Percentiles rank a stretch among this genome's conserved stretches.
Conservation (phyloP, 2,113 vertebrate genomes). For the Pseudorhombus dupliciocellatus region DNA sequence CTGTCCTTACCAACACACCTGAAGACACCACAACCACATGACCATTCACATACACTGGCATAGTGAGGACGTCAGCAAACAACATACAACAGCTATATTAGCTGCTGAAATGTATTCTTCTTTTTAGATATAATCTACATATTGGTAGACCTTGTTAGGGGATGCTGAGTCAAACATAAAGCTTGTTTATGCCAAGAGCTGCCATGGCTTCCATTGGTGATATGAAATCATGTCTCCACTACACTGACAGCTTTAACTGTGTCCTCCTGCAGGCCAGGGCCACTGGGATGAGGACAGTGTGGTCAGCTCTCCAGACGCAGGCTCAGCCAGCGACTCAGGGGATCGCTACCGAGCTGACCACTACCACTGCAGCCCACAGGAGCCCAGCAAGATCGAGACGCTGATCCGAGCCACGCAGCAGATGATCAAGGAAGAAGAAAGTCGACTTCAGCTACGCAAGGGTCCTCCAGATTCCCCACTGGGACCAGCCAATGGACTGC, state of each 20-base stretch:
- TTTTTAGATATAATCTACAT: background rate
- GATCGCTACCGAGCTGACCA: constrained; percentile 88
- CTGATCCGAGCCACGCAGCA: constrained; percentile 96
- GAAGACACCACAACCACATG: too few species aligned
- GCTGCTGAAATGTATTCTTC: background rate
- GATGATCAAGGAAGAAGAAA: constrained; percentile 99
- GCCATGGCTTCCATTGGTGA: background rate
- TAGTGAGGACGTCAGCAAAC: too few species aligned
- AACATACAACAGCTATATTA: background rate
- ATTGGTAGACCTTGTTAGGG: background rate
- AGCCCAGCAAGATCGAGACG: constrained; percentile 95
- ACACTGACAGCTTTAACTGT: constrained; percentile 12
- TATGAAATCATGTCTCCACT: background rate
- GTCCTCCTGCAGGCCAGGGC: constrained; percentile 82
- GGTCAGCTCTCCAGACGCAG: constrained; percentile 93
- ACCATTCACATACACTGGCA: too few species aligned
- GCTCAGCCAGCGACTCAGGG: constrained; percentile 93
- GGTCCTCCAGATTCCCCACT: constrained; percentile 74
- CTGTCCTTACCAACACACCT: too few species aligned
- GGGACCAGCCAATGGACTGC: constrained; percentile 86
- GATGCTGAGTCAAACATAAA: background rate
- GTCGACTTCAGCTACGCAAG: constrained; percentile 86
- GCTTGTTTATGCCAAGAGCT: background rate
- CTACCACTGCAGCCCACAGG: constrained; percentile 88
- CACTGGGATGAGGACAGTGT: constrained; percentile 97